These are phyloP conservation scores for Apodemus speciosus DNA, from an alignment of 2,113 vertebrate genomes.

Conservation along the genomic window DNA sequence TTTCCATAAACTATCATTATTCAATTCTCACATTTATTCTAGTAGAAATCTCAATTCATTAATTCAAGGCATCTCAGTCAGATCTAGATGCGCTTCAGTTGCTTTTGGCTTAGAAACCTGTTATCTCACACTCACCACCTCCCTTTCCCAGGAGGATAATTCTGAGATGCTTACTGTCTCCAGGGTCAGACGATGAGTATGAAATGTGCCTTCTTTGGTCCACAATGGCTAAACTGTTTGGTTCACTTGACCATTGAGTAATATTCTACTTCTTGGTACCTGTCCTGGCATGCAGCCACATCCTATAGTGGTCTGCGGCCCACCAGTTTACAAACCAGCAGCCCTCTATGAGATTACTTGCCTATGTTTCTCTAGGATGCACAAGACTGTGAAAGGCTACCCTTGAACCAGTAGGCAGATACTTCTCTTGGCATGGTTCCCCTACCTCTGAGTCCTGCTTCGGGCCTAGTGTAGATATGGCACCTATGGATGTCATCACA, in stretches of 20 bases:
- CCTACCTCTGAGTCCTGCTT: neutral
- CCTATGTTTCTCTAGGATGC: neutral
- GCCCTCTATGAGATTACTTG: neutral
- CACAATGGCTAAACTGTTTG: neutral
- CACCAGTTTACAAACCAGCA: neutral
- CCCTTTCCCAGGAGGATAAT: neutral
- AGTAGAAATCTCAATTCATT: neutral
- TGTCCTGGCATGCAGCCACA: neutral
- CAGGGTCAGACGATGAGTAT: neutral
- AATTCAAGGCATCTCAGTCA: neutral
- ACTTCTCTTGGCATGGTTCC: neutral
- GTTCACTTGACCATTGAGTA: neutral
- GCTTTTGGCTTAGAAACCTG: slow-evolving; percentile 4
- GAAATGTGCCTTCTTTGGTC: neutral
- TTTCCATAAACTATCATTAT: slow-evolving; percentile 20
- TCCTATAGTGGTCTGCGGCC: neutral
- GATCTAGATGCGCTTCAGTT: neutral
- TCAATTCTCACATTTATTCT: neutral
- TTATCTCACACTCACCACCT: neutral
- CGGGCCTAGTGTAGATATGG: neutral
- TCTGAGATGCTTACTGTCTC: neutral
- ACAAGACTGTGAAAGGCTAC: neutral
- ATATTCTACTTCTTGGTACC: neutral
- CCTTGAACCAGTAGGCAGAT: neutral
- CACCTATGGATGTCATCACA: neutral